Percentiles rank a stretch among this genome's conserved stretches.
Conservation (phyloP, 2,797 vertebrate species). For the Mergus octosetaceus region DNA sequence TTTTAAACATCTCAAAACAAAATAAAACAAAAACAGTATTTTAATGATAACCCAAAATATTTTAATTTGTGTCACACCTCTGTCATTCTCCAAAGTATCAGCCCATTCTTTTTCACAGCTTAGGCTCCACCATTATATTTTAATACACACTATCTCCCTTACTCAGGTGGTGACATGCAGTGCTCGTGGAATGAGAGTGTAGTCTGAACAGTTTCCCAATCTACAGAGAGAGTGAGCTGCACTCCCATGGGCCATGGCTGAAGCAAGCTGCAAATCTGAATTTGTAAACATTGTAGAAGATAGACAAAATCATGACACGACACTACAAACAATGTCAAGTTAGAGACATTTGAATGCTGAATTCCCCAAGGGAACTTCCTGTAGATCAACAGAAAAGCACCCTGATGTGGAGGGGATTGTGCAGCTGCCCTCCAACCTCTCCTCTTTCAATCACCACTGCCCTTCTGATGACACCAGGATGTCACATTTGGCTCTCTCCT, state of each 20-base stretch:
- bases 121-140: neutral
- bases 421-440: neutral
- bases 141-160: neutral
- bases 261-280: neutral
- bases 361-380: neutral
- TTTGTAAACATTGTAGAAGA: neutral
- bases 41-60: neutral
- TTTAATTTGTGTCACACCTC: neutral
- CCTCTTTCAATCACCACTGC: neutral
- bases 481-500: neutral
- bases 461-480: neutral
- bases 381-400: neutral
- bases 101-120: neutral
- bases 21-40: neutral
- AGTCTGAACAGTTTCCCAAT: neutral
- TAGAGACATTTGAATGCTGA: neutral
- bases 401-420: accelerated
- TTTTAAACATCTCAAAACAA: neutral
- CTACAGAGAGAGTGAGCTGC: neutral
- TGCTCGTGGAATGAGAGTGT: neutral
- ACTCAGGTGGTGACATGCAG: accelerated
- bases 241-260: accelerated
- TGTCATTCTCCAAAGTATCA: neutral
- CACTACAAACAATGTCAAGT: neutral
- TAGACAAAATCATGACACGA: accelerated